Evolutionary conservation across 2,113 vertebrate species (phyloP).

Genomic region (Seriola quinqueradiata): DNA sequence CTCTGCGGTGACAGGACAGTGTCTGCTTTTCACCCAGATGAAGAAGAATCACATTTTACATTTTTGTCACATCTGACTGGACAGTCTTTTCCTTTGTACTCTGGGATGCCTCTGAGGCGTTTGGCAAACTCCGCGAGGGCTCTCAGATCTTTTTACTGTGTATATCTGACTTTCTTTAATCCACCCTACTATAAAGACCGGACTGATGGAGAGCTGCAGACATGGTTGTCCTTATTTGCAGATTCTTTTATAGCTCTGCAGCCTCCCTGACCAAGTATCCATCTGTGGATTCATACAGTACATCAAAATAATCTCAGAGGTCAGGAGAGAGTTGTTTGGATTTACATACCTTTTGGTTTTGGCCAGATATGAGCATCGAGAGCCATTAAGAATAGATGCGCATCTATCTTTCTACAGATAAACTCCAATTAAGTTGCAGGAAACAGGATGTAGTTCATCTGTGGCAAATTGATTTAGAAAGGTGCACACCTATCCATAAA

Average conservation of each 20-base stretch:
- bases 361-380: background rate
- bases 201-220: background rate
- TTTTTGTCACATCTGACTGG: slow-evolving; percentile 17
- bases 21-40: slow-evolving; percentile 21
- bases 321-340: background rate
- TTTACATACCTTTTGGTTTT: slow-evolving; percentile 1
- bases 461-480: slow-evolving; percentile 11
- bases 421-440: background rate
- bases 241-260: background rate
- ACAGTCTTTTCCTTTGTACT: background rate
- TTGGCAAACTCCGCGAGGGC: slow-evolving; percentile 9
- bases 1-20: background rate
- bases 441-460: slow-evolving; percentile 14
- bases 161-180: background rate
- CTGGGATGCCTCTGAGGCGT: background rate
- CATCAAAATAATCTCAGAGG: background rate
- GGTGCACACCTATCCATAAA: background rate
- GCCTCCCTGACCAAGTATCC: background rate
- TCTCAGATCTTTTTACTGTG: background rate
- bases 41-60: slow-evolving; percentile 19
- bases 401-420: background rate
- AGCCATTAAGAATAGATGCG: background rate
- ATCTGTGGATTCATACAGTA: slow-evolving; percentile 10
- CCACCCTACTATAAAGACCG: slow-evolving; percentile 1
- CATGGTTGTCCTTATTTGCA: background rate